These are phyloP conservation scores for Alethe castanea DNA, from an alignment of 2,113 vertebrate genomes.

Conservation along the genomic window DNA sequence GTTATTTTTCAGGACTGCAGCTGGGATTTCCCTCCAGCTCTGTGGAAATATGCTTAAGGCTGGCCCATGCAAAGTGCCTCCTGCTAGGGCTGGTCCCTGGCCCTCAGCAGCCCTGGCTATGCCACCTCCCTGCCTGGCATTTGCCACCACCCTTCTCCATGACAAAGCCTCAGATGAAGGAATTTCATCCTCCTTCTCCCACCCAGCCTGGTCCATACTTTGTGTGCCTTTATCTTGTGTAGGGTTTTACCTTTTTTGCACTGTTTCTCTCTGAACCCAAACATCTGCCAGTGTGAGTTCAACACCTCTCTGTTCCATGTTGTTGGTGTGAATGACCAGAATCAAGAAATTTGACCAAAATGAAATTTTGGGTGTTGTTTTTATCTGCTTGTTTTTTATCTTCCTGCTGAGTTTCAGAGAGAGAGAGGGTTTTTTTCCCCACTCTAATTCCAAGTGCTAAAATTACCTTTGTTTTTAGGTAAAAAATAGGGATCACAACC, in stretches of 20 bases:
- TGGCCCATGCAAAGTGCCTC: not conserved
- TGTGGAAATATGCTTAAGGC: constrained; percentile 62
- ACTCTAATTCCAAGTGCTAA: not conserved
- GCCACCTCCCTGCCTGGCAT: not conserved
- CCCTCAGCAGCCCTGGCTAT: not conserved
- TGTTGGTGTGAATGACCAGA: not conserved
- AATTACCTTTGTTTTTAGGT: not conserved
- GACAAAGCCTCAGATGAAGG: not conserved
- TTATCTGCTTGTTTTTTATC: not conserved
- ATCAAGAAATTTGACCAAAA: not conserved
- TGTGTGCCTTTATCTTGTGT: not conserved
- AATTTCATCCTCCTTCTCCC: not conserved
- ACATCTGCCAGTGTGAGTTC: not conserved
- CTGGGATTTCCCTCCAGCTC: constrained; percentile 75
- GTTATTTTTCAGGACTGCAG: constrained; percentile 69
- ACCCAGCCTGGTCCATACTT: accelerated
- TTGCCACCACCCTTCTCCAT: not conserved
- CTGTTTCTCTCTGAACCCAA: not conserved
- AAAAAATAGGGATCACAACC: not conserved
- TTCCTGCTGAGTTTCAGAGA: not conserved
- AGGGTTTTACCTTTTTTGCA: not conserved
- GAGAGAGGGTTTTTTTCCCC: accelerated
- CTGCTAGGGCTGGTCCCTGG: not conserved
- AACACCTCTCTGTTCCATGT: accelerated
- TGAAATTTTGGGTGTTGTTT: not conserved